These are phyloP conservation scores for Azemiops feae DNA, from an alignment of 2,113 vertebrate genomes.

Conservation along the genomic window DNA sequence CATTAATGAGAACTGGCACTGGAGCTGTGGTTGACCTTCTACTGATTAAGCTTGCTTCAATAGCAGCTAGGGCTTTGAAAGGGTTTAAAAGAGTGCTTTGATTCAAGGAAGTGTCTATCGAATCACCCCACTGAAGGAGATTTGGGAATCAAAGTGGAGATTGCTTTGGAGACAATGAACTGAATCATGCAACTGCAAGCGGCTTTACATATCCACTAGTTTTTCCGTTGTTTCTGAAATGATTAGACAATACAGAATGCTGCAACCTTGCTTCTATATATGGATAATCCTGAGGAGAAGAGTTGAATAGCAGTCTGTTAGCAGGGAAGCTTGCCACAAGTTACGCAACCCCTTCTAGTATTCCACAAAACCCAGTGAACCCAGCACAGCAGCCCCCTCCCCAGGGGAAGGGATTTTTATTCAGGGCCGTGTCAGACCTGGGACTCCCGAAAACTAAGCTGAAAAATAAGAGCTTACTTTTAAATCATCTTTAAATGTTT, in stretches of 20 bases:
- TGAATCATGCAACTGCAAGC: not conserved
- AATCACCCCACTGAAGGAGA: not conserved
- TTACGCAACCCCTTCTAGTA: not conserved
- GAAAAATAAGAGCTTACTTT: not conserved
- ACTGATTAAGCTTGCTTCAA: slow-evolving; percentile 1
- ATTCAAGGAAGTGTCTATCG: not conserved
- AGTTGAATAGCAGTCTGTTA: not conserved
- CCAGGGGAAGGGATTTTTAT: not conserved
- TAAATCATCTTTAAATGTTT: not conserved
- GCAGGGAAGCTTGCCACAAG: not conserved
- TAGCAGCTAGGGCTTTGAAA: slow-evolving; percentile 12
- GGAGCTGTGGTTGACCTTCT: slow-evolving; percentile 6
- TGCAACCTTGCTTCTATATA: not conserved
- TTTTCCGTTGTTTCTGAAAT: not conserved
- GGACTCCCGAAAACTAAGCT: not conserved
- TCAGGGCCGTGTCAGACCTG: not conserved
- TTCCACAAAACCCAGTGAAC: not conserved
- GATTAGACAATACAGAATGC: not conserved
- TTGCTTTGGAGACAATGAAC: not conserved
- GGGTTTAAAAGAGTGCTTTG: not conserved
- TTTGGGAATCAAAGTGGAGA: not conserved
- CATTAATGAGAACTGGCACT: slow-evolving; percentile 2
- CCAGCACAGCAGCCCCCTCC: not conserved
- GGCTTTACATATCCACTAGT: not conserved
- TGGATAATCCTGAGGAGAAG: not conserved